A percentile compares a stretch with the other conserved stretches of the same genome.
Conservation (phyloP, 2,888 invertebrate species). For the Cerastoderma edule region DNA sequence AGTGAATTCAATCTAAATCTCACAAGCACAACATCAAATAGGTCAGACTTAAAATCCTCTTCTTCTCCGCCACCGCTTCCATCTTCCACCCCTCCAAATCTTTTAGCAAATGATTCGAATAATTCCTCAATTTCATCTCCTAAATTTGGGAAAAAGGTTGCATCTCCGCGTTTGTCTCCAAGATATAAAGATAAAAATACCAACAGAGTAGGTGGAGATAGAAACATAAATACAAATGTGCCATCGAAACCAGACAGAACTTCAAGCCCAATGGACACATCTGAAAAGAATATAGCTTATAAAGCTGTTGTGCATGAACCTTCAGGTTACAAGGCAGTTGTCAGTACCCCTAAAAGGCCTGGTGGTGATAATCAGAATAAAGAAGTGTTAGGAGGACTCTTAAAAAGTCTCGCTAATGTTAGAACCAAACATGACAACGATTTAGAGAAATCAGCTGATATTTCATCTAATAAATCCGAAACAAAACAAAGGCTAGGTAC, state of each 20-base stretch:
- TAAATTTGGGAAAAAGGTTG: conserved; percentile 19
- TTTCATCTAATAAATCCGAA: conserved; percentile 5
- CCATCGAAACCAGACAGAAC: conserved; percentile 25
- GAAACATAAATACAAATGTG: conserved; percentile 13
- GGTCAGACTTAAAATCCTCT: conserved; percentile 23
- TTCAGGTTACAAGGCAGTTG: conserved; percentile 53
- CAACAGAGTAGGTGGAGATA: background rate
- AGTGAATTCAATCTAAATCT: conserved; percentile 37
- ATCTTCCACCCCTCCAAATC: conserved; percentile 54
- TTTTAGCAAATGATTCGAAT: conserved; percentile 35
- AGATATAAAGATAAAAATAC: conserved; percentile 6
- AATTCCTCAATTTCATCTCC: conserved; percentile 42
- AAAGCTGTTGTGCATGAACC: conserved; percentile 52
- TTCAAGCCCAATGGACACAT: conserved; percentile 53
- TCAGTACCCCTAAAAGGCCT: conserved; percentile 52
- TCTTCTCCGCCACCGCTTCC: conserved; percentile 66
- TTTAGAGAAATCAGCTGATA: background rate
- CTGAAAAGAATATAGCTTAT: conserved; percentile 39
- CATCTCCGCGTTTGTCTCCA: conserved; percentile 7
- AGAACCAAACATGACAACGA: conserved; percentile 55
- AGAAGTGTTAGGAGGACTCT: conserved; percentile 67
- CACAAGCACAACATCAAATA: background rate
- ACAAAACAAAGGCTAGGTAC: conserved; percentile 7
- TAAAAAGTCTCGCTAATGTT: conserved; percentile 71
- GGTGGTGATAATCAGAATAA: conserved; percentile 53